Base-by-base conservation (phyloP, 2,797 vertebrate genomes). In the Rhadinocentrus ornatus region DNA sequence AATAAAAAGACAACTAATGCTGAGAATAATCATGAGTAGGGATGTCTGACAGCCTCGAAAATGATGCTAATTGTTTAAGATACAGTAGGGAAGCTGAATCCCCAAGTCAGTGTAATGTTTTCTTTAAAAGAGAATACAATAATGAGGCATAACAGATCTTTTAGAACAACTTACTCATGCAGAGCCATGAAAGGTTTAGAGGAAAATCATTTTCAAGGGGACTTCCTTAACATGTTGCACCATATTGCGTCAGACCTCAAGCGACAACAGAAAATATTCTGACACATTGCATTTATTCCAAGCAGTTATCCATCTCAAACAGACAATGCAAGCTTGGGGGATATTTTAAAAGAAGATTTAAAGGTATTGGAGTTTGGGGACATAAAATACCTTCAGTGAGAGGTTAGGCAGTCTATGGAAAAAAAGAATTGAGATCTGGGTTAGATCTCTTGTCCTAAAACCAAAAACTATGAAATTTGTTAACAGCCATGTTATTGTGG, bases 231-330 rank as follows among this genome's bases (percentile, higher is more conserved):
- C 62, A 77, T 64, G 65, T 90, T 88, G 70, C 87, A 87, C 61
- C 77, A 71, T 54, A 73, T 90, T 92, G 77, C 89, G 81, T 92
- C 89, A 92, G 81, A 67, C 55, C 34, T 61, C 81, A 79, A 84
- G 64, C 80, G 71, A 80, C 91, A 88, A 55, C 53, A 80, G 64
- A 50, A 78, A 80, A 76, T 29, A 41, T 37, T 53, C 26, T 48
- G 62, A 66, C 22, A 18, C 64, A 37, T 18, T 71, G 34, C 39
- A 67, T 72, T 79, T 52, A 78, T 70, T 78, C 70, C 35, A 32
- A 64, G 65, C 77, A 75, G 65, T 58, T 71, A 62, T 74, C 65
- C 58, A 58, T 79, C 75, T 69, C 59, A 69, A 72, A 74, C 24
- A 83, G 78, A 84, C 73, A 54, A 35, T 46, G 35, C 65, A 61